Evolutionary conservation across 30 jellyfish, hydroid and myxozoan species (phyloP).

Genomic region (Cassiopea xamachana): DNA sequence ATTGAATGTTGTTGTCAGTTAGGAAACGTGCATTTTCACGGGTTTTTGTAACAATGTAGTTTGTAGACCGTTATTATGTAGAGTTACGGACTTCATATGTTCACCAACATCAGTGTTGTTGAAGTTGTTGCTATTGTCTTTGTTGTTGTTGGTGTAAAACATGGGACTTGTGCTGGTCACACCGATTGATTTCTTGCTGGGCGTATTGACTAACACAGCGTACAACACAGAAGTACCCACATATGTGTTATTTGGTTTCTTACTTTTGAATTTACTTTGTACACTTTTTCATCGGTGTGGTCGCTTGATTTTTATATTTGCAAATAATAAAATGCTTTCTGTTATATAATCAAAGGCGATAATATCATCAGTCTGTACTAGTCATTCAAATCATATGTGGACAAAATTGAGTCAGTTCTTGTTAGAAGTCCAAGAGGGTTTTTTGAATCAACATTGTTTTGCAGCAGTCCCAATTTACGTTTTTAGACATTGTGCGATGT

Average conservation of each 20-base stretch:
- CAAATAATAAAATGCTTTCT: background rate
- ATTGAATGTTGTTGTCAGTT: background rate
- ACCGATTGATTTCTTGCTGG: constrained; percentile 28
- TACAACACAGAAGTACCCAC: background rate
- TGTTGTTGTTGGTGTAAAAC: constrained; percentile 19
- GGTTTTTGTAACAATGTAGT: constrained; percentile 60
- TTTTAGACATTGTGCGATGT: too few relatives aligned
- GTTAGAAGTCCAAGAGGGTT: too few relatives aligned
- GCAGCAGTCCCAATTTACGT: too few relatives aligned
- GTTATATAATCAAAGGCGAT: background rate
- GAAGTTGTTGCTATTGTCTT: constrained; percentile 26
- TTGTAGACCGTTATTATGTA: constrained; percentile 38
- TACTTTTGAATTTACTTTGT: background rate
- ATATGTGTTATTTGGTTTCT: background rate
- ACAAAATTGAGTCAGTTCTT: too few relatives aligned
- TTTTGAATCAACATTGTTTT: too few relatives aligned
- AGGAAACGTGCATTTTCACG: constrained; percentile 4
- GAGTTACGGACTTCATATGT: constrained; percentile 24
- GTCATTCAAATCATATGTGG: too few relatives aligned
- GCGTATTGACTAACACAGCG: background rate
- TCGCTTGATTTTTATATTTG: background rate
- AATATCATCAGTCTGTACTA: too few relatives aligned
- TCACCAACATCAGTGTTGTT: constrained; percentile 46
- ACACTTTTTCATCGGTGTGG: constrained; percentile 40
- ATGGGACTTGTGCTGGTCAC: constrained; percentile 80